Conservation (phyloP, 1,140 invertebrate species). For the Dryas iulia region DNA sequence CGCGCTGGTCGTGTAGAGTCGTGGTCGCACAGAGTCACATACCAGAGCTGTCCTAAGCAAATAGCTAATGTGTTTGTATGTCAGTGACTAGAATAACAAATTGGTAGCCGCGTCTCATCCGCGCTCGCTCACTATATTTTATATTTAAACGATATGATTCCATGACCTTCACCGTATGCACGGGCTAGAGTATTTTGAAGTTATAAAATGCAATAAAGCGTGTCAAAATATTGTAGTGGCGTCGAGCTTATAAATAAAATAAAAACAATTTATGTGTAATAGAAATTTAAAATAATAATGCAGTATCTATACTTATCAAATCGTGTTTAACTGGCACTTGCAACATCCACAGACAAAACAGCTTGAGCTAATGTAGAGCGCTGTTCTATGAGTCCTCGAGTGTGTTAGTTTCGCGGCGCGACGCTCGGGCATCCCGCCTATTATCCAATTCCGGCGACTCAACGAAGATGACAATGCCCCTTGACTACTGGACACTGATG, state of each 20-base stretch:
- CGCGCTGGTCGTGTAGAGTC: background rate
- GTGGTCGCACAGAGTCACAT: no score
- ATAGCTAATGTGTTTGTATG: slow-evolving; percentile 30
- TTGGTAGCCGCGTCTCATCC: slow-evolving; percentile 8
- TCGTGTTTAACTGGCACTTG: no score
- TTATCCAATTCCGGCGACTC: slow-evolving; percentile 22
- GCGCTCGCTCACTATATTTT: background rate
- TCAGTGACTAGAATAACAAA: slow-evolving; percentile 25
- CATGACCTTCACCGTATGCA: background rate
- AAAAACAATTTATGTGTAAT: background rate
- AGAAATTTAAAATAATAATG: no score
- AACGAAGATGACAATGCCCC: slow-evolving; percentile 13
- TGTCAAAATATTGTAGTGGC: no score
- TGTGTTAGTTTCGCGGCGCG: slow-evolving; percentile 4
- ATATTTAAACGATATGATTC: background rate
- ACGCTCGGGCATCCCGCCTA: slow-evolving; percentile 17
- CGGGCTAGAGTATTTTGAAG: background rate
- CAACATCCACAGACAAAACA: no score
- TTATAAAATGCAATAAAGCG: no score
- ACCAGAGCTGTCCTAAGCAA: slow-evolving; percentile 25
- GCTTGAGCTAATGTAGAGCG: no score
- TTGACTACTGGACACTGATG: slow-evolving; percentile 20
- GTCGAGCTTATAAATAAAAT: background rate
- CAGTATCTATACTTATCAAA: no score
- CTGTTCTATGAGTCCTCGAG: background rate